phyloP scores from a whole-genome alignment of 2,888 invertebrate genomes.

The Tipula helvola region DNA sequence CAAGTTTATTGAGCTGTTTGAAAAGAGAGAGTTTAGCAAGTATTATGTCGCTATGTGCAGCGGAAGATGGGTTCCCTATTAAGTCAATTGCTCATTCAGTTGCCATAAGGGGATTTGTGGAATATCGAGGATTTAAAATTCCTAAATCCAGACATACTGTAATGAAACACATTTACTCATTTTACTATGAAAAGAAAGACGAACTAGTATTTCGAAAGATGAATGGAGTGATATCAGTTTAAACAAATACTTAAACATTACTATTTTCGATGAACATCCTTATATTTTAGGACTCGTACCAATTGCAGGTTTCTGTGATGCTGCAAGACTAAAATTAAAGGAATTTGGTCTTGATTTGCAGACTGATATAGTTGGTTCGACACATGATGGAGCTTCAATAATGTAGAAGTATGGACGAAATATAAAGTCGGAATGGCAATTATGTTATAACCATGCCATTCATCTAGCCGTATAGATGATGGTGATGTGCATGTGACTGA shows the following conservation, averaged over 20 bases:
- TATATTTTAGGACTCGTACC: no score
- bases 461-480: neutral
- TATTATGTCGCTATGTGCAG: neutral
- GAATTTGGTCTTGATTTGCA: no score
- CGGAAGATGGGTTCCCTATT: slow-evolving; percentile 5
- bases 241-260: no score
- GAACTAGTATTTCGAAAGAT: neutral
- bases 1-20: no score
- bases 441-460: neutral
- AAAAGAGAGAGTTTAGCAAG: no score
- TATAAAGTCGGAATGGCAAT: neutral
- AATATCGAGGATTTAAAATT: slow-evolving; percentile 8
- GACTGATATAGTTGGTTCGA: no score
- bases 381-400: neutral
- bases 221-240: neutral
- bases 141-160: neutral
- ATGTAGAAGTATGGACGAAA: neutral
- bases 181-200: neutral
- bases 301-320: no score
- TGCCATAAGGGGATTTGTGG: neutral
- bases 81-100: neutral
- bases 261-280: no score
- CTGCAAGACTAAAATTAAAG: no score
- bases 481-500: neutral
- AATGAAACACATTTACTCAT: neutral